A percentile compares a stretch with the other conserved stretches of the same genome.
Evolutionary conservation across 2,888 invertebrate species (phyloP).

Genomic region (Aethes cnicana): DNA sequence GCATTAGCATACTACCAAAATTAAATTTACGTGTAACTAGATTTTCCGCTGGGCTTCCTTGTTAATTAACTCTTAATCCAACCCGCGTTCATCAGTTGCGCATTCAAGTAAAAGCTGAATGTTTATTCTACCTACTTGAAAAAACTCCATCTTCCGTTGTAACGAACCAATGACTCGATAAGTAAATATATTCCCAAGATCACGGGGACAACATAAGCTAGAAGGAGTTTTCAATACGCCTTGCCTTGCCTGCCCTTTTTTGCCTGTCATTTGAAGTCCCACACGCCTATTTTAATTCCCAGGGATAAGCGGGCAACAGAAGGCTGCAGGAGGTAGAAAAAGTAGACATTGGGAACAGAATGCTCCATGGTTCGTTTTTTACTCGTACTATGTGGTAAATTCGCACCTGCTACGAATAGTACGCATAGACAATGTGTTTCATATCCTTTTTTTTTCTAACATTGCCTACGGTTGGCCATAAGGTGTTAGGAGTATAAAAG

Average conservation of each 20-base stretch:
- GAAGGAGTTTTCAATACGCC: slow-evolving; percentile 2
- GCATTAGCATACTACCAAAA: slow-evolving; percentile 31
- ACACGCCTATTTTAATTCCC: slow-evolving; percentile 42
- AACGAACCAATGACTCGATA: slow-evolving; percentile 10
- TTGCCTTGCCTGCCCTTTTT: slow-evolving; percentile 2
- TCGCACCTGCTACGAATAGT: too few species aligned
- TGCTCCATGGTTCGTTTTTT: slow-evolving; percentile 1
- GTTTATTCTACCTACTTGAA: neutral
- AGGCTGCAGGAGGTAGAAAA: slow-evolving; percentile 31
- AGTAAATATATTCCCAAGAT: slow-evolving; percentile 31
- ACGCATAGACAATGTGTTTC: too few species aligned
- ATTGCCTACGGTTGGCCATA: too few species aligned
- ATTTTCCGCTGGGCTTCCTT: slow-evolving; percentile 18
- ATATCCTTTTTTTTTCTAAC: too few species aligned
- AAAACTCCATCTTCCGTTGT: too few species aligned
- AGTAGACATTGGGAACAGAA: neutral
- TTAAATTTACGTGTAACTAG: slow-evolving; percentile 26
- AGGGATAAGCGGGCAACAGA: slow-evolving; percentile 44
- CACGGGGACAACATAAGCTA: slow-evolving; percentile 26
- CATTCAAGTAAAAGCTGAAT: neutral
- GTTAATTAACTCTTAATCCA: slow-evolving; percentile 22
- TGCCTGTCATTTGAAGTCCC: slow-evolving; percentile 28
- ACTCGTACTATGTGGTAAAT: too few species aligned
- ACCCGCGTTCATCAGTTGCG: slow-evolving; percentile 3
- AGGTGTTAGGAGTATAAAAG: too few species aligned